Base-by-base conservation (phyloP, 2,888 invertebrate genomes). In the Acleris emargana region DNA sequence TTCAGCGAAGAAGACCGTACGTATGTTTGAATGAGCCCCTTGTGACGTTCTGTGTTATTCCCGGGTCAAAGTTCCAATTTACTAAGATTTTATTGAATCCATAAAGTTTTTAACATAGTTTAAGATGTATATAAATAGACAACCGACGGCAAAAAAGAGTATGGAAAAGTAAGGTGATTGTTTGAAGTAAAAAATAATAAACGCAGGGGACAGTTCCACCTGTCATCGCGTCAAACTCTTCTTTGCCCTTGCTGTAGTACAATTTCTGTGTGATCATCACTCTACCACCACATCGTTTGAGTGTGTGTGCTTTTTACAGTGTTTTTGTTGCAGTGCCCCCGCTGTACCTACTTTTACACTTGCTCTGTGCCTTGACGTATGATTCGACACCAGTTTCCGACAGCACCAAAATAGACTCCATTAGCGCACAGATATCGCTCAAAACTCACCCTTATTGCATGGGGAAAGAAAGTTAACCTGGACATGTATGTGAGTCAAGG, bases 401-500 rank as follows among this genome's bases (percentile, higher is more conserved):
- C 69, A 67, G 25, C 61, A 67, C 73, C 49, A 55, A 74, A 77
- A 77, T 77, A 77, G 63, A 62, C 18, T 52, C 70, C 72, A 75
- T 73, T 74, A 75, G 69, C 45, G 47, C 55, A 25, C 43, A 67
- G 11, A 60, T 66, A 66, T 60, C 64, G 51, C 43, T 51, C 50
- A 20, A 66, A 66, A 55, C 50, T 66, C 64, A 60, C 55, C 64
- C 64, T 66, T 64, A 64, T 55, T 66, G 60, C 60, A 51, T 51
- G 59, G 59, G 55, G 49, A 66, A 60, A 60, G 64, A 55, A 60
- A 57, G 62, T 63, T 32, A 58, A 58, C 60, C 54, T 54, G 42
- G 58, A 22, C 42, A 72, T 72, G 73, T 74, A 86, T 83, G 77
- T 86, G 79, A 89, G 89, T 88, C 91, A 91, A 91, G 91, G 91